A percentile compares a stretch with the other conserved stretches of the same genome.
These are phyloP conservation scores for Molossus molossus DNA, from an alignment of 2,797 vertebrate genomes.

Conservation along the genomic window DNA sequence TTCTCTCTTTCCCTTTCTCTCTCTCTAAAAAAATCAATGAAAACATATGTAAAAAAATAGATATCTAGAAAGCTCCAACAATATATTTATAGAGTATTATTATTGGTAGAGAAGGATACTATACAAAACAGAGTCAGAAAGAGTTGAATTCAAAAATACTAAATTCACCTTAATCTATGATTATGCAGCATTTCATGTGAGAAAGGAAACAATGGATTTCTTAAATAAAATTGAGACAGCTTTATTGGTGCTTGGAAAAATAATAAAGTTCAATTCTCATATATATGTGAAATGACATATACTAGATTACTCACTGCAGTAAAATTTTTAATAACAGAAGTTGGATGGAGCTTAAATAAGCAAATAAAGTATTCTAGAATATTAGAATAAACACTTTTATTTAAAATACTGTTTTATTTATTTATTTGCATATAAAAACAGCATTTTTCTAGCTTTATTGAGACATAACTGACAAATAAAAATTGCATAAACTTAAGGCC, in stretches of 20 bases:
- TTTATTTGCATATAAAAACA: neutral
- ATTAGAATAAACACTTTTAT: neutral
- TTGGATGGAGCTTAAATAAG: neutral
- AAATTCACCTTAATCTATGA: neutral
- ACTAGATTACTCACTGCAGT: neutral
- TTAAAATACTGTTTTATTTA: neutral
- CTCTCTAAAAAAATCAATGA: no score
- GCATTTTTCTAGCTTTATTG: neutral
- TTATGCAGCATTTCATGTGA: neutral
- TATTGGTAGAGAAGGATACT: neutral
- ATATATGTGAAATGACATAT: neutral
- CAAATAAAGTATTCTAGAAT: neutral
- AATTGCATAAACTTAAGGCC: neutral
- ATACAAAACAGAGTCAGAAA: neutral
- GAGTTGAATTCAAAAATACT: conserved; percentile 1
- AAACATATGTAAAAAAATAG: neutral
- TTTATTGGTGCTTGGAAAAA: neutral
- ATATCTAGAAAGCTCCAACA: conserved; percentile 3
- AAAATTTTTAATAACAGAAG: neutral
- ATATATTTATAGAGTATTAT: neutral
- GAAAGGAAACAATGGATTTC: neutral
- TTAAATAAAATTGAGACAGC: neutral
- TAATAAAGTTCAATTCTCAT: neutral
- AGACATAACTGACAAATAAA: neutral
- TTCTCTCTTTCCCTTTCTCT: no score